Conservation (phyloP, 2,797 vertebrate species). For the Benthosema pterotum region DNA sequence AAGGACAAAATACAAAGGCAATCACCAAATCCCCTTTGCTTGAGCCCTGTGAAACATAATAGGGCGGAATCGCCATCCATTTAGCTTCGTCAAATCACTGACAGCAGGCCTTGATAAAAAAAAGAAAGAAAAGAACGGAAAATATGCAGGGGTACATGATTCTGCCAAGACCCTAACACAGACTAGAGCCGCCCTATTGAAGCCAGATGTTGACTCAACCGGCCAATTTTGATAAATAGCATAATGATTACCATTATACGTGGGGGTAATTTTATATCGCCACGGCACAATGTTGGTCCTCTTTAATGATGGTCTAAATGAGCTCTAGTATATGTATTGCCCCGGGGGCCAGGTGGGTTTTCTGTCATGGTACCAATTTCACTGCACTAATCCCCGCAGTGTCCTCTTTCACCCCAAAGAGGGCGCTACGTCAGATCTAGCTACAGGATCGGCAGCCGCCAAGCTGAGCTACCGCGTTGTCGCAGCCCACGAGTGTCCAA, state of each 20-base stretch:
- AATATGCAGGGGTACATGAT: constrained; percentile 79
- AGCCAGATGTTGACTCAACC: constrained; percentile 86
- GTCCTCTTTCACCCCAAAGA: constrained; percentile 33
- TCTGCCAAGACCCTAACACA: constrained; percentile 79
- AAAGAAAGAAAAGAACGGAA: constrained; percentile 72
- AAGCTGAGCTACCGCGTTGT: constrained; percentile 13
- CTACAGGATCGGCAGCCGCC: constrained; percentile 23
- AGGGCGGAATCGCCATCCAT: constrained; percentile 80
- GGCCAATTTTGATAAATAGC: constrained; percentile 85
- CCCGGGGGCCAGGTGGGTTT: constrained; percentile 73
- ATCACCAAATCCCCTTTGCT: constrained; percentile 73
- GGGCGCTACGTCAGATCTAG: constrained; percentile 31
- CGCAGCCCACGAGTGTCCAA: constrained; percentile 62
- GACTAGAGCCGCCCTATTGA: constrained; percentile 78
- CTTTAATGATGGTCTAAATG: constrained; percentile 77
- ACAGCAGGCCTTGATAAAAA: constrained; percentile 79
- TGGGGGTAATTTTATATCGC: constrained; percentile 79
- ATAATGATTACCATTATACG: constrained; percentile 80
- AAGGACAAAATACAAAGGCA: constrained; percentile 71
- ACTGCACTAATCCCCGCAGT: constrained; percentile 41
- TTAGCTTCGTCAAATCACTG: constrained; percentile 86
- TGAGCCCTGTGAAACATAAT: constrained; percentile 73
- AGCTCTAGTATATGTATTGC: constrained; percentile 54
- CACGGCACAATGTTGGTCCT: constrained; percentile 69
- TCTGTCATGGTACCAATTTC: constrained; percentile 45